Evolutionary conservation across 2,888 invertebrate species (phyloP), one percentile per base, ranked within the genome.

Genomic region (Dysmachus trigonus): DNA sequence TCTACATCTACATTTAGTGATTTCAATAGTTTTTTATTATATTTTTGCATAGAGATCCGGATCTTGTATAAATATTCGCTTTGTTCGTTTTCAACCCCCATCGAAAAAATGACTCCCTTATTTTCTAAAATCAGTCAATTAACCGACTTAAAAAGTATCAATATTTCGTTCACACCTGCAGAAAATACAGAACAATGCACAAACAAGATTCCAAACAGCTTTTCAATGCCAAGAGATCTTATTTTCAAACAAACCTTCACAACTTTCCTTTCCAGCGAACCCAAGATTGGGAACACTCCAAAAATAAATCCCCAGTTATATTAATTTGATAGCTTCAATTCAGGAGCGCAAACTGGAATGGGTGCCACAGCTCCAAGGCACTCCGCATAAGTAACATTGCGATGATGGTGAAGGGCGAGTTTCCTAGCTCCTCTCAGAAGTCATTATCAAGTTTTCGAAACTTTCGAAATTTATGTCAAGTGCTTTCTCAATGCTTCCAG

Each of bases 391-490:
- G 41, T 13, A 2, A 41, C 41, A 41, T 33, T 2, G 33, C 33
- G 2, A 2, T 41, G 41, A 10, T 8, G 15, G 41, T 41, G 41
- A 33, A 33, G 41, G 62, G 27, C 27, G 8, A 10, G 10, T 22
- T 27, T 8, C 27, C 22, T 7, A 22, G 27, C 8, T 22, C 1
- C 74, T 18, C 13, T 74, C 18, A 41, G n/a, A 77, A 22, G 47
- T 77, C 30, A 27, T 77, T 77, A 77, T 13, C 22, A 77, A 41
- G 41, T 77, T 30, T 8, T 77, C 47, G 30, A 47, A 77, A 77
- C 47, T 77, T 77, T 47, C 77, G 0, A 51, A 77, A 77, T 77
- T 47, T 41, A 77, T 47, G 77, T 6, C 77, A 47, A 77, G 51
- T 47, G 13, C 47, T 77, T 30, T 47, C 47, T 47, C 30, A 77